A percentile compares a stretch with the other conserved stretches of the same genome.
Evolutionary conservation across 2,888 invertebrate species (phyloP).

Genomic region (Tethea ocularis): DNA sequence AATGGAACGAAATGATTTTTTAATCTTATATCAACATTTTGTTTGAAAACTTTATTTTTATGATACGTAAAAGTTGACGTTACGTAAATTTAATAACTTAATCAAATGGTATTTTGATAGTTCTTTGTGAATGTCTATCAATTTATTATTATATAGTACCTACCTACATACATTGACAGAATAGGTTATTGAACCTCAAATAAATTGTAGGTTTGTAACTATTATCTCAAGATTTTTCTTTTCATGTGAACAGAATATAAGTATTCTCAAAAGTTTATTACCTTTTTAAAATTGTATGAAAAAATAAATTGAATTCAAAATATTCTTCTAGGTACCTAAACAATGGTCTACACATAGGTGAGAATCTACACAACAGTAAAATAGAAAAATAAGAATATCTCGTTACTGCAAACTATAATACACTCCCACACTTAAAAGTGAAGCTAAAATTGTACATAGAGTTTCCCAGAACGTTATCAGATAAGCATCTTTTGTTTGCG

Average conservation of each 20-base stretch:
- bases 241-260: too few species aligned
- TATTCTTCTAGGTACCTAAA: background rate
- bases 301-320: too few species aligned
- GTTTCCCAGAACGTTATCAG: constrained; percentile 42
- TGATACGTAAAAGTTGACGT: background rate
- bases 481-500: constrained; percentile 41
- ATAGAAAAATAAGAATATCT: background rate
- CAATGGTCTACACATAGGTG: too few species aligned
- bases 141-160: too few species aligned
- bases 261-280: too few species aligned
- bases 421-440: background rate
- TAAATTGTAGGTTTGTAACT: background rate
- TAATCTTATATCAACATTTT: constrained; percentile 36
- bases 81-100: background rate
- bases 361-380: too few species aligned
- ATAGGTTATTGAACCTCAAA: background rate
- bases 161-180: too few species aligned
- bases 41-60: constrained; percentile 18
- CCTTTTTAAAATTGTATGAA: too few species aligned
- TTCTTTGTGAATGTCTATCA: background rate
- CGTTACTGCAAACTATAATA: background rate
- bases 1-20: constrained; percentile 47
- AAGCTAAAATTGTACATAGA: constrained; percentile 19
- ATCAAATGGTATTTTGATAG: background rate
- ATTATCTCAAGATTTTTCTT: background rate